A percentile compares a stretch with the other conserved stretches of the same genome.
phyloP scores from a whole-genome alignment of 30 jellyfish, hydroid and myxozoan genomes.

The Aurelia sp. region DNA sequence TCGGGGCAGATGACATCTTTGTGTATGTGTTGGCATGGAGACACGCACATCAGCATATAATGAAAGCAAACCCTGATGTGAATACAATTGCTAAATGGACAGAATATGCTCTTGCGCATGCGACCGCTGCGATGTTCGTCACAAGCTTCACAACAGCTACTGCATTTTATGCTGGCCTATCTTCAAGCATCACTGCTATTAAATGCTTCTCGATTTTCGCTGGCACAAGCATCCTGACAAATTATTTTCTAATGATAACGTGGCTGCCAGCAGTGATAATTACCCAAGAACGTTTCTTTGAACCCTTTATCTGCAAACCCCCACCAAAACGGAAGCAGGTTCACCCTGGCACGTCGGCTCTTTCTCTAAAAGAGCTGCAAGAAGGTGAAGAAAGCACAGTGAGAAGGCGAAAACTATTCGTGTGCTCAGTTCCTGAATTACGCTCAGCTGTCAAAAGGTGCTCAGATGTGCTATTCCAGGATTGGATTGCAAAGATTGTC shows the following conservation, averaged over 20 bases:
- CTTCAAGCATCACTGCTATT: slow-evolving; percentile 71
- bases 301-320: slow-evolving; percentile 31
- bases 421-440: background rate
- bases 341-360: slow-evolving; percentile 63
- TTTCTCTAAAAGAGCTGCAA: slow-evolving; percentile 16
- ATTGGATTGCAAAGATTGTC: slow-evolving; percentile 51
- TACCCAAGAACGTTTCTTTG: slow-evolving; percentile 66
- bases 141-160: slow-evolving; percentile 92
- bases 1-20: slow-evolving; percentile 87
- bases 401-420: background rate
- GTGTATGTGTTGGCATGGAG: slow-evolving; percentile 83
- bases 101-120: slow-evolving; percentile 71
- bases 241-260: slow-evolving; percentile 80
- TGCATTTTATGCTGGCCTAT: slow-evolving; percentile 84
- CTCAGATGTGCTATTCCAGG: slow-evolving; percentile 62
- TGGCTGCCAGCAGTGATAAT: slow-evolving; percentile 79
- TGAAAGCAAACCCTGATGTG: slow-evolving; percentile 6
- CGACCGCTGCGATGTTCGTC: slow-evolving; percentile 88
- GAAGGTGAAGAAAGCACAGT: background rate
- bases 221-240: slow-evolving; percentile 76
- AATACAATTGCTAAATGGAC: slow-evolving; percentile 66
- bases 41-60: slow-evolving; percentile 59
- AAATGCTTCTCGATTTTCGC: slow-evolving; percentile 85
- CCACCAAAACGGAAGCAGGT: background rate
- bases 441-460: background rate